A percentile compares a stretch with the other conserved stretches of the same genome.
These are phyloP conservation scores for Parasteatoda tepidariorum DNA, from an alignment of 1,140 invertebrate genomes.

Conservation along the genomic window DNA sequence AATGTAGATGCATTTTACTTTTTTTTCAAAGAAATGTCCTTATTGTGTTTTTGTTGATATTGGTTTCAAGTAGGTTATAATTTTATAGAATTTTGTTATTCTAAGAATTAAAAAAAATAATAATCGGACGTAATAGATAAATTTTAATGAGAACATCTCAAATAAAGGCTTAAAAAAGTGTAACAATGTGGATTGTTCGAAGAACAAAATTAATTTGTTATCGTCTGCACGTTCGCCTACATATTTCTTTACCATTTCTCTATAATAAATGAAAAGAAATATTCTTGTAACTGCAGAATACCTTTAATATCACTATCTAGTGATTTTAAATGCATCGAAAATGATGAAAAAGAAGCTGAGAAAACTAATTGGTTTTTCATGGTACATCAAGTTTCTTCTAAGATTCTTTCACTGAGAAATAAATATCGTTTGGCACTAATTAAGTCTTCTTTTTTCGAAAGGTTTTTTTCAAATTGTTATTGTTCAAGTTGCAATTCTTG, in stretches of 20 bases:
- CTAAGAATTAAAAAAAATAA: no score
- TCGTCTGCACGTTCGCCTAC: slow-evolving; percentile 35
- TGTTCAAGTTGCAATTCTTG: no score
- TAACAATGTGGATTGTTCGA: neutral
- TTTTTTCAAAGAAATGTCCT: no score
- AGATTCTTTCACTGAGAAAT: slow-evolving; percentile 6
- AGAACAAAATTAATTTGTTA: slow-evolving; percentile 54
- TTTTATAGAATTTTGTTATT: no score
- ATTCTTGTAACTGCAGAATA: slow-evolving; percentile 20
- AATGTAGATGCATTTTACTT: no score
- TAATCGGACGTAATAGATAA: no score
- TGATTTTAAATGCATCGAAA: slow-evolving; percentile 39
- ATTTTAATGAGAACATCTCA: slow-evolving; percentile 31
- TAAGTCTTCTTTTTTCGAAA: neutral
- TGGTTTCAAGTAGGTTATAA: no score
- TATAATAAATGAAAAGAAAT: slow-evolving; percentile 33
- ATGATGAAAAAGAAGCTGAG: neutral
- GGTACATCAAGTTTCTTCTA: slow-evolving; percentile 44
- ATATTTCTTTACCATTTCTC: neutral
- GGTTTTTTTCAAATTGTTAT: no score
- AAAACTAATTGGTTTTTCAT: slow-evolving; percentile 56
- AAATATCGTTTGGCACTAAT: slow-evolving; percentile 50
- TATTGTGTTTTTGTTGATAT: no score
- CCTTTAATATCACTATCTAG: slow-evolving; percentile 29
- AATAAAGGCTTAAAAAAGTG: neutral